Conservation (phyloP, 2,797 vertebrate genomes). For the Clarias laeviceps region DNA sequence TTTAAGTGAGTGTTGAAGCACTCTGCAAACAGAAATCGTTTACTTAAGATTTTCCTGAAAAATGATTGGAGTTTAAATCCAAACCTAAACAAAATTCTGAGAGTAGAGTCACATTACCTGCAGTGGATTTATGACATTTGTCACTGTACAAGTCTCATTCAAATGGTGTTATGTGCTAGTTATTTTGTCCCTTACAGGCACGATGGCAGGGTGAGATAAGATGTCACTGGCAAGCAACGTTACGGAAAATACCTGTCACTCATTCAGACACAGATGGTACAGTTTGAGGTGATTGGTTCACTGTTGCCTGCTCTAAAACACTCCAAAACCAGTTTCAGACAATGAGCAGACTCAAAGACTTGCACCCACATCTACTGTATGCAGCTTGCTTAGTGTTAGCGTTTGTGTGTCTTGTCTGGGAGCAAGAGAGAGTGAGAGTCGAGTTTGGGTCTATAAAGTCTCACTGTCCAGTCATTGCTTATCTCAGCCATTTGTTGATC, state of each 20-base stretch:
- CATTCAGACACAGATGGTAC: neutral
- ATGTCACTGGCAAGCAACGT: neutral
- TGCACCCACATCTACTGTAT: neutral
- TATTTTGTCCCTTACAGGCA: neutral
- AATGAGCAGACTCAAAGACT: neutral
- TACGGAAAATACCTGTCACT: neutral
- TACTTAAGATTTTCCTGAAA: neutral
- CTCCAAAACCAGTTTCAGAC: neutral
- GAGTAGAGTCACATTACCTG: neutral
- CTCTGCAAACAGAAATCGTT: neutral
- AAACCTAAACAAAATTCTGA: neutral
- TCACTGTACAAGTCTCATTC: neutral
- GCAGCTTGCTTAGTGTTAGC: neutral
- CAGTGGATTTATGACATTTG: neutral
- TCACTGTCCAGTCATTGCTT: conserved; percentile 65
- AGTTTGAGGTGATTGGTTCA: conserved; percentile 2
- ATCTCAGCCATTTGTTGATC: conserved; percentile 81
- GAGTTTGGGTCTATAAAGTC: conserved; percentile 35
- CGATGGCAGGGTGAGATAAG: neutral
- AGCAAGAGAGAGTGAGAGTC: neutral
- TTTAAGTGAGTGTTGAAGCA: conserved; percentile 33
- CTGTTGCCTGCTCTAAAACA: neutral
- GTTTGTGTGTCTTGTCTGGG: neutral
- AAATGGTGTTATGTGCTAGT: neutral
- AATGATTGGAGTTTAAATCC: neutral